A percentile compares a stretch with the other conserved stretches of the same genome.
These are phyloP conservation scores for Mnemiopsis leidyi DNA, from an alignment of 37 sponge, comb jelly and placozoan species.

Conservation along the genomic window DNA sequence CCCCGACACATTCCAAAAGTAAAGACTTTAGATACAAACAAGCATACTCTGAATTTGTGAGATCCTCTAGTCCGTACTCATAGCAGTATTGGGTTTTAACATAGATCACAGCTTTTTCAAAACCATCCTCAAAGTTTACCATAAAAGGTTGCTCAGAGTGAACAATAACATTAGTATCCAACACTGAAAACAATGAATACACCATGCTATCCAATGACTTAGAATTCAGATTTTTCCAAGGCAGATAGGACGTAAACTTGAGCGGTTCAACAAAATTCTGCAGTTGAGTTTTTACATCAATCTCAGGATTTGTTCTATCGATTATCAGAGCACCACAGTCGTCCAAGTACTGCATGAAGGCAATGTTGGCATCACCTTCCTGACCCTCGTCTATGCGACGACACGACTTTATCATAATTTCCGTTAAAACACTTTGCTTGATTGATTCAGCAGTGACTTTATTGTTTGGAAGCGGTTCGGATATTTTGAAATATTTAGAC, in stretches of 20 bases:
- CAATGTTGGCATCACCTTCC: conserved; percentile 1
- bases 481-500: conserved; percentile 23
- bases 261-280: conserved; percentile 6
- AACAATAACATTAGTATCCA: conserved; percentile 38
- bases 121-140: not conserved
- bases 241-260: not conserved
- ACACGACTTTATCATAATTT: not conserved
- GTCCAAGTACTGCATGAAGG: conserved; percentile 18
- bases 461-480: not conserved
- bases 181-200: not conserved
- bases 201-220: not conserved
- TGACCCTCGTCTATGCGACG: not conserved
- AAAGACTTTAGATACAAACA: not conserved
- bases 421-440: not conserved
- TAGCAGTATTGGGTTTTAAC: conserved; percentile 51
- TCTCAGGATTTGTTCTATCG: not conserved
- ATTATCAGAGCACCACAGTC: conserved; percentile 36
- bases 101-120: not conserved
- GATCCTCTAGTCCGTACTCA: conserved; percentile 9
- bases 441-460: not conserved
- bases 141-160: not conserved
- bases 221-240: conserved; percentile 43
- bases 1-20: conserved; percentile 23
- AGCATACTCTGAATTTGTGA: not conserved
- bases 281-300: not conserved